phyloP scores from a whole-genome alignment of 1,140 invertebrate species.

The Pectinophora gossypiella region DNA sequence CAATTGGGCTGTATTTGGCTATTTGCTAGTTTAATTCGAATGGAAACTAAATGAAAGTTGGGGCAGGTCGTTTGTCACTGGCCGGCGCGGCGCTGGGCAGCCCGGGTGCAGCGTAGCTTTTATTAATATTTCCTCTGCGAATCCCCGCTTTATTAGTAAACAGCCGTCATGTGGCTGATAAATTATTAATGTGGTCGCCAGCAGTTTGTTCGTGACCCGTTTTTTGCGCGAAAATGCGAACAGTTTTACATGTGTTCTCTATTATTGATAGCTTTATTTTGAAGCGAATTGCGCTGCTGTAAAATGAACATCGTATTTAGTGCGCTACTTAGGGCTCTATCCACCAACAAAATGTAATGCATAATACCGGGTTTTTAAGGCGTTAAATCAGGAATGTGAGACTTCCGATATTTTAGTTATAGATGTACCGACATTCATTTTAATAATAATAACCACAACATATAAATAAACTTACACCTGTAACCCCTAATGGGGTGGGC shows the following conservation, averaged over 20 bases:
- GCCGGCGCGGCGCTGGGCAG: slow-evolving; percentile 34
- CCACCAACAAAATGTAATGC: no score
- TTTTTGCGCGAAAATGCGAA: slow-evolving; percentile 30
- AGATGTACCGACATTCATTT: no score
- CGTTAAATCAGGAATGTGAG: no score
- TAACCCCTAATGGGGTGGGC: no score
- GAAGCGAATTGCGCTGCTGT: no score
- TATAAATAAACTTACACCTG: no score
- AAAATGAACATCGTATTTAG: no score
- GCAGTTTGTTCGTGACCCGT: slow-evolving; percentile 57
- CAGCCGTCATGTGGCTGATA: slow-evolving; percentile 71
- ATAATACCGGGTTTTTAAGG: no score
- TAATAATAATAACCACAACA: no score
- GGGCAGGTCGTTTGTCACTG: slow-evolving; percentile 64
- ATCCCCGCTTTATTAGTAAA: slow-evolving; percentile 72
- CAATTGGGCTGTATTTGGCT: background rate
- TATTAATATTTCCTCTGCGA: slow-evolving; percentile 73
- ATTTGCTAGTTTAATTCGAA: slow-evolving; percentile 54
- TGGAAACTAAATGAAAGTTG: slow-evolving; percentile 65
- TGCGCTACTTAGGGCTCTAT: no score
- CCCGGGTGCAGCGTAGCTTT: slow-evolving; percentile 63
- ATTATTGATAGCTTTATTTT: background rate
- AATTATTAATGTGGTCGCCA: slow-evolving; percentile 71
- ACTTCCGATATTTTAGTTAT: no score
- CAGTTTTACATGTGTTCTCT: slow-evolving; percentile 18